These are phyloP conservation scores for Condylostylus longicornis DNA, from an alignment of 1,140 invertebrate genomes.

Conservation along the genomic window DNA sequence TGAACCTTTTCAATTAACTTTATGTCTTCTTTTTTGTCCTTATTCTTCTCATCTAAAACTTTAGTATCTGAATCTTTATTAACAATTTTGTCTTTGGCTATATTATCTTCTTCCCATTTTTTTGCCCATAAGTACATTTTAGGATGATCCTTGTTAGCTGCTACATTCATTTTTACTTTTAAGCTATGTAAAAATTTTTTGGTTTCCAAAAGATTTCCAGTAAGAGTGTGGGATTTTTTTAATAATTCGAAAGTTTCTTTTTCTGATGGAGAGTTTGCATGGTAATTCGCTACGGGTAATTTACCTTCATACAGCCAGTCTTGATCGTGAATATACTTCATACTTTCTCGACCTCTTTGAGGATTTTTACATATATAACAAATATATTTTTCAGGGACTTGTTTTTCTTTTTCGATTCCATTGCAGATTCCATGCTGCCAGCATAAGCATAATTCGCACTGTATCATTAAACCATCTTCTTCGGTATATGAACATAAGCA, in stretches of 20 bases:
- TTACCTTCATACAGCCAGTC: conserved; percentile 74
- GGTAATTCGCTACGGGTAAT: conserved; percentile 41
- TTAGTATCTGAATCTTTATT: background rate
- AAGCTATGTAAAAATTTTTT: conserved; percentile 53
- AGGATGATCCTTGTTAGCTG: conserved; percentile 60
- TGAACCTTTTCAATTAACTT: conserved; percentile 17
- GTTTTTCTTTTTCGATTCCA: conserved; percentile 56
- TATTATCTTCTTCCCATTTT: conserved; percentile 46
- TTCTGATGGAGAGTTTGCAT: conserved; percentile 29
- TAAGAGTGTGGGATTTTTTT: conserved; percentile 53
- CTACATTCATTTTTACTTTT: conserved; percentile 59
- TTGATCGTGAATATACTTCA: conserved; percentile 66
- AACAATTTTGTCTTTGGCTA: conserved; percentile 5
- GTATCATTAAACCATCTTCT: conserved; percentile 87
- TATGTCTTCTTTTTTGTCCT: conserved; percentile 2
- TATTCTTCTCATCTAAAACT: background rate
- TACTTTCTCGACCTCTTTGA: conserved; percentile 47
- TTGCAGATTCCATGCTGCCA: conserved; percentile 90
- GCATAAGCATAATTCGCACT: conserved; percentile 85
- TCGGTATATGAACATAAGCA: conserved; percentile 65
- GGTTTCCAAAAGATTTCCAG: conserved; percentile 50
- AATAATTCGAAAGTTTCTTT: conserved; percentile 35
- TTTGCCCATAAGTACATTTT: conserved; percentile 75
- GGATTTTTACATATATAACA: conserved; percentile 77
- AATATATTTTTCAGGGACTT: conserved; percentile 81